A percentile compares a stretch with the other conserved stretches of the same genome.
Evolutionary conservation across 2,888 invertebrate genomes (phyloP).

Genomic region (Platerodrilus igneus): DNA sequence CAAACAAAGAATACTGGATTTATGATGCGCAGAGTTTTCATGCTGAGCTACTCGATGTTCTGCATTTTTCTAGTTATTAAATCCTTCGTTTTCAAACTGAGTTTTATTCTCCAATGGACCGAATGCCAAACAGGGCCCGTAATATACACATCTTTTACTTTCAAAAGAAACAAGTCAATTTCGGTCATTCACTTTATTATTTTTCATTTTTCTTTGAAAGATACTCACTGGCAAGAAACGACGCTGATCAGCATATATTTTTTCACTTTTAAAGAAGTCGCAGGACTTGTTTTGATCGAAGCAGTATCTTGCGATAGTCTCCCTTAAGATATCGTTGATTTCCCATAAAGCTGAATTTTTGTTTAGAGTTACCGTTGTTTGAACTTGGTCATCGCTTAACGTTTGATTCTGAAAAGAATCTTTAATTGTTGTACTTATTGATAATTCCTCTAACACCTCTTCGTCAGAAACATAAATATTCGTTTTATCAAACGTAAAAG

Average conservation of each 20-base stretch:
- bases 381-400: constrained; percentile 17
- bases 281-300: too few relatives aligned
- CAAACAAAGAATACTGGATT: constrained; percentile 24
- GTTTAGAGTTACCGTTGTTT: constrained; percentile 23
- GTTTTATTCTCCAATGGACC: constrained; percentile 22
- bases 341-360: constrained; percentile 27
- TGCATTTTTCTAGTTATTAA: constrained; percentile 13
- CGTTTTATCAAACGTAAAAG: constrained; percentile 18
- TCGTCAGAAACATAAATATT: constrained; percentile 24
- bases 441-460: too few relatives aligned
- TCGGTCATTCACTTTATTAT: constrained; percentile 14
- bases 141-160: too few relatives aligned
- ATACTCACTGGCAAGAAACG: too few relatives aligned
- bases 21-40: constrained; percentile 29
- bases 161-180: too few relatives aligned
- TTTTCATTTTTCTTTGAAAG: constrained; percentile 14
- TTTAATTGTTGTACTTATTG: constrained; percentile 20
- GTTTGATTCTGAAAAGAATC: constrained; percentile 22
- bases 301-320: constrained; percentile 25
- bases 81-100: constrained; percentile 26
- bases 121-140: too few relatives aligned
- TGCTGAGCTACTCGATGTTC: constrained; percentile 23
- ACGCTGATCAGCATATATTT: constrained; percentile 21
- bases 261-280: constrained; percentile 21
- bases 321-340: constrained; percentile 25